phyloP scores from a whole-genome alignment of 1,140 invertebrate genomes.

The Polyergus mexicanus region DNA sequence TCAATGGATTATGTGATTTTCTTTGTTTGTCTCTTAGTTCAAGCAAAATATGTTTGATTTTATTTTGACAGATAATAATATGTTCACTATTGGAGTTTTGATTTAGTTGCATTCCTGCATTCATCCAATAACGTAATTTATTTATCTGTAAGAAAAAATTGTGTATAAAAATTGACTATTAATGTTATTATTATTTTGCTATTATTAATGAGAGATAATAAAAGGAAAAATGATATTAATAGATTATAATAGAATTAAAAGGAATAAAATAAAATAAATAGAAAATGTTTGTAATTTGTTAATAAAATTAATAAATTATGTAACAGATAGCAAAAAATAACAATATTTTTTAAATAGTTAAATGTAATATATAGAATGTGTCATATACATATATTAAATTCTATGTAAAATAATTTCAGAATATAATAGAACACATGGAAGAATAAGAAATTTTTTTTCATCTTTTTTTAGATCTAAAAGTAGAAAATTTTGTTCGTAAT shows the following conservation, averaged over 20 bases:
- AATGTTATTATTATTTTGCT: not conserved
- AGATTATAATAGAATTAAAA: not conserved
- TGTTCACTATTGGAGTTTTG: slow-evolving; percentile 40
- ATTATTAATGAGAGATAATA: not conserved
- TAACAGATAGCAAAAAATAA: not conserved
- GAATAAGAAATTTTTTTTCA: too few relatives aligned
- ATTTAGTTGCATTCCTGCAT: slow-evolving; percentile 67
- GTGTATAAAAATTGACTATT: slow-evolving; percentile 29
- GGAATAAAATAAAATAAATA: not conserved
- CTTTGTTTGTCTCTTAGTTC: slow-evolving; percentile 72
- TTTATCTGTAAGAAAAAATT: slow-evolving; percentile 78
- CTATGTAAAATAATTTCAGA: not conserved
- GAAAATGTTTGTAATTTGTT: not conserved
- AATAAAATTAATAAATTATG: not conserved
- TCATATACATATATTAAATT: not conserved
- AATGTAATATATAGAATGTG: not conserved
- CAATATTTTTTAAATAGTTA: not conserved
- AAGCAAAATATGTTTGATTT: slow-evolving; percentile 67
- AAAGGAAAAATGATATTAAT: too few relatives aligned
- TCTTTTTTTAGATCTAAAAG: too few relatives aligned
- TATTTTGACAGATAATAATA: slow-evolving; percentile 73
- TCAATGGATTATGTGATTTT: slow-evolving; percentile 51
- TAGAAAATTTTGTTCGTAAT: too few relatives aligned
- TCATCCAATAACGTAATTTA: slow-evolving; percentile 82
- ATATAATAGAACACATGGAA: not conserved